Evolutionary conservation across 2,888 invertebrate species (phyloP).

Genomic region (Dioctria linearis): DNA sequence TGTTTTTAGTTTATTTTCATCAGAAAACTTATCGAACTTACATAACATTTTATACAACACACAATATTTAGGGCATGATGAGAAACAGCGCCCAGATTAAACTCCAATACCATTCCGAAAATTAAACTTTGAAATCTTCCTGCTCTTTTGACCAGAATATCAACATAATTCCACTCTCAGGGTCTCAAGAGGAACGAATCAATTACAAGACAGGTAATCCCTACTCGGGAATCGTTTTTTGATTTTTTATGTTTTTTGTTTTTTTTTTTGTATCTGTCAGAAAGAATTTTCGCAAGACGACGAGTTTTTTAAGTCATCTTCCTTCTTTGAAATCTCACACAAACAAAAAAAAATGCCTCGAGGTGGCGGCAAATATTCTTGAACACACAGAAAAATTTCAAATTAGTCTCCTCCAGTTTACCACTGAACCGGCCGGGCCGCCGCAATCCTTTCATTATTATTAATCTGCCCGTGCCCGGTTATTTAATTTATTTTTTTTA

Average conservation of each 20-base stretch:
- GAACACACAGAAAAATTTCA: conserved; percentile 7
- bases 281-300: conserved; percentile 30
- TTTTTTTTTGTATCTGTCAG: conserved; percentile 15
- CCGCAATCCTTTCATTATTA: conserved; percentile 36
- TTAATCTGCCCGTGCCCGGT: conserved; percentile 29
- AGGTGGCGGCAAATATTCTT: conserved; percentile 34
- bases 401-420: conserved; percentile 23
- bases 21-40: conserved; percentile 41
- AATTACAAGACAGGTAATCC: conserved; percentile 50
- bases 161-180: conserved; percentile 15
- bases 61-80: no score
- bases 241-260: neutral
- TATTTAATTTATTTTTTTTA: neutral
- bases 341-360: neutral
- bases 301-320: conserved; percentile 17
- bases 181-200: conserved; percentile 47
- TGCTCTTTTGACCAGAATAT: neutral
- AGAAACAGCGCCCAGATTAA: neutral
- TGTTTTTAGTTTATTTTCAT: conserved; percentile 35
- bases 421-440: no score
- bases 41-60: neutral
- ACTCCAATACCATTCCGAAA: conserved; percentile 1
- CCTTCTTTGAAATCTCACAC: neutral
- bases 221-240: conserved; percentile 12
- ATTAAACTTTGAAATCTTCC: conserved; percentile 6